These are phyloP conservation scores for Callorhinus ursinus DNA, from an alignment of 2,113 vertebrate species.

Conservation along the genomic window DNA sequence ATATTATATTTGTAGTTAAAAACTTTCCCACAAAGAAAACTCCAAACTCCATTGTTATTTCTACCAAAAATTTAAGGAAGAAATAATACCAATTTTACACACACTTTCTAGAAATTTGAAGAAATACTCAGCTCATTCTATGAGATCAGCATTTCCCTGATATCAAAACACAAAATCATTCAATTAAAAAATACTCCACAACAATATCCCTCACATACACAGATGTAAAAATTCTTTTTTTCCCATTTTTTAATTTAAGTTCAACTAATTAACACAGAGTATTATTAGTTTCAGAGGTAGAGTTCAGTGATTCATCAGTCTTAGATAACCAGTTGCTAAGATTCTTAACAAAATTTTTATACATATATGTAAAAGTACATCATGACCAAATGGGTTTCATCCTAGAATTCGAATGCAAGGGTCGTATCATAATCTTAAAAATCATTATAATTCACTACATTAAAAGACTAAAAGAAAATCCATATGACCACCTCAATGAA, in stretches of 20 bases:
- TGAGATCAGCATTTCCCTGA: neutral
- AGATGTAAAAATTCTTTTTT: neutral
- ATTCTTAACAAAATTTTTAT: neutral
- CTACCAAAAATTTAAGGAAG: neutral
- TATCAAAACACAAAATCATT: neutral
- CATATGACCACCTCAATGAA: neutral
- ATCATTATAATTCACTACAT: neutral
- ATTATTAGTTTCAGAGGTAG: neutral
- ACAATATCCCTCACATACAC: neutral
- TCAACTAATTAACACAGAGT: neutral
- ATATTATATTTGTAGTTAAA: neutral
- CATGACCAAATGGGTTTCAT: neutral
- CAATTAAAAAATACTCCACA: neutral
- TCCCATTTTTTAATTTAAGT: neutral
- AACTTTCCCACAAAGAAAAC: constrained; percentile 16
- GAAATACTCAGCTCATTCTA: neutral
- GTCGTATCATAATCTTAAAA: neutral
- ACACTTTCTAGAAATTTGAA: neutral
- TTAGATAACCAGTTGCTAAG: neutral
- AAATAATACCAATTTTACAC: neutral
- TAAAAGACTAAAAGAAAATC: neutral
- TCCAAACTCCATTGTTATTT: neutral
- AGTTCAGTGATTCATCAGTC: neutral
- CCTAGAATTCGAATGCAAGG: neutral
- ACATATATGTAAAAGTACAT: neutral